These are phyloP conservation scores for Capromys pilorides DNA, from an alignment of 2,797 vertebrate genomes.

Conservation along the genomic window DNA sequence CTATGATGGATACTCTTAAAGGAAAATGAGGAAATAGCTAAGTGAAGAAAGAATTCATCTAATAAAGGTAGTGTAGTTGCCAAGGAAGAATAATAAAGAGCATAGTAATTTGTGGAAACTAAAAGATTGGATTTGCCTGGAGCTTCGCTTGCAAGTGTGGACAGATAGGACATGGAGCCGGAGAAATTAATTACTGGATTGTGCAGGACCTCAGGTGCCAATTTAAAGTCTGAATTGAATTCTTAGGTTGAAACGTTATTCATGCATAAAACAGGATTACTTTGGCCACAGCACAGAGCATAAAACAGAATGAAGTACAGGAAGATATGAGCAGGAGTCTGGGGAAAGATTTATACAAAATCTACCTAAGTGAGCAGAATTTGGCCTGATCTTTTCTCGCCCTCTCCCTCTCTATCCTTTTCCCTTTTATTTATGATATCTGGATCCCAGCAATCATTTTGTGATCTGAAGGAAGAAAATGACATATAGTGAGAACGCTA, in stretches of 20 bases:
- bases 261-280: neutral
- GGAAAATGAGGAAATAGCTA: neutral
- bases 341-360: neutral
- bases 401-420: neutral
- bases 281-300: neutral
- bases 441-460: constrained; percentile 20
- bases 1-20: neutral
- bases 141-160: neutral
- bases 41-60: constrained; percentile 27
- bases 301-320: neutral
- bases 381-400: neutral
- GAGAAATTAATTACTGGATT: neutral
- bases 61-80: neutral
- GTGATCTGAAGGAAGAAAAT: neutral
- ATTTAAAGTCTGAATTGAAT: constrained; percentile 45
- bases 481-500: neutral
- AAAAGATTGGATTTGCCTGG: neutral
- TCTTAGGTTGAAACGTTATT: neutral
- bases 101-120: neutral
- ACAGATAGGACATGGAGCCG: neutral
- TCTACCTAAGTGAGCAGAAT: neutral
- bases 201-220: neutral
- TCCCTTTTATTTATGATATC: neutral
- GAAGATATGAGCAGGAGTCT: neutral
- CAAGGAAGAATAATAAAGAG: neutral